A percentile compares a stretch with the other conserved stretches of the same genome.
These are phyloP conservation scores for Phylloscopus collybita DNA, from an alignment of 2,797 vertebrate species.

Conservation along the genomic window DNA sequence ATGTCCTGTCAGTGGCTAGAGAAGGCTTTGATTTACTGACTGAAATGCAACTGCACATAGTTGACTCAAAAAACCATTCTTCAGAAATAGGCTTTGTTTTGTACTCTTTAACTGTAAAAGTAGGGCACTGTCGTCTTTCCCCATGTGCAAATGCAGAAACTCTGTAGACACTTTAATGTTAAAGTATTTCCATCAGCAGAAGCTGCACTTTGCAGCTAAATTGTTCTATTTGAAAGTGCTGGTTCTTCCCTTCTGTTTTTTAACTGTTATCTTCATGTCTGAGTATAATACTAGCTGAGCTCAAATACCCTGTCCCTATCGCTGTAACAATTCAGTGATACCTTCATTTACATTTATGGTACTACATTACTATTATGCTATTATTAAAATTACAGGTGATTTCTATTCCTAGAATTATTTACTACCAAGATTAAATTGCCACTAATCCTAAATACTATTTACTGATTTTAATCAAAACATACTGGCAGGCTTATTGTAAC, in stretches of 20 bases:
- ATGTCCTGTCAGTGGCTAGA: background rate
- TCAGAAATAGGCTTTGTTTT: slow-evolving; percentile 3
- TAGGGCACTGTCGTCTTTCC: background rate
- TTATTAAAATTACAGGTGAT: slow-evolving; percentile 12
- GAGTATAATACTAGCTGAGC: background rate
- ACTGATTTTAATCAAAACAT: background rate
- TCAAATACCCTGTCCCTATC: background rate
- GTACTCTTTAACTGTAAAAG: background rate
- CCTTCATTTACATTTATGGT: background rate
- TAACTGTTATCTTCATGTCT: background rate
- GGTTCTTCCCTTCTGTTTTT: background rate
- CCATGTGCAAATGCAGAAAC: background rate
- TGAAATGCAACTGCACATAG: slow-evolving; percentile 3
- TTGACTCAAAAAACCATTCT: background rate
- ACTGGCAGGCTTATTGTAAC: background rate
- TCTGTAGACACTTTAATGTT: background rate
- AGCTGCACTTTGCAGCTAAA: background rate
- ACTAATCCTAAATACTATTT: background rate
- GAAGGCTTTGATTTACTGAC: slow-evolving; percentile 18
- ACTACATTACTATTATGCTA: background rate
- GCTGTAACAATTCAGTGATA: background rate
- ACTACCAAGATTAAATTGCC: background rate
- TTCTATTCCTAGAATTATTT: background rate
- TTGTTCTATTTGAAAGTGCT: background rate
- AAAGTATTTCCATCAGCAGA: background rate